Conservation (phyloP, 1,140 invertebrate genomes). For the Lucilia cuprina region DNA sequence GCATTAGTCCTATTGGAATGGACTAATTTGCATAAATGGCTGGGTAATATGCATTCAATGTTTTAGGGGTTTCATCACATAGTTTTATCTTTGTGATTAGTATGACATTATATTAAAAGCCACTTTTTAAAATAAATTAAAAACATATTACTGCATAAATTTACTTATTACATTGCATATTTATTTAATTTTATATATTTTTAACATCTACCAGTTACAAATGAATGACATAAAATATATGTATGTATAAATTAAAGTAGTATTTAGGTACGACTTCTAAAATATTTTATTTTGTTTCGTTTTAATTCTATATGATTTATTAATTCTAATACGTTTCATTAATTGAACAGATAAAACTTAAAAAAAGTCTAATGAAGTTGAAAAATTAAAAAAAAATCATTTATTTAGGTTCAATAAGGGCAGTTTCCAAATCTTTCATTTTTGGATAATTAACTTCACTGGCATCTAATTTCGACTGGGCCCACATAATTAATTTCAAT, state of each 20-base stretch:
- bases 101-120: no score
- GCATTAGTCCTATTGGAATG: no score
- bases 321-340: neutral
- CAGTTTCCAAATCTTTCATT: constrained; percentile 87
- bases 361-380: neutral
- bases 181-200: neutral
- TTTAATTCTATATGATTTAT: neutral
- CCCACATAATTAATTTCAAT: constrained; percentile 92
- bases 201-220: constrained; percentile 18
- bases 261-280: neutral
- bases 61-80: no score
- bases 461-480: constrained; percentile 92
- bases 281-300: neutral
- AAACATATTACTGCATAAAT: neutral
- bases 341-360: neutral
- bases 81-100: no score
- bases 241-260: constrained; percentile 33
- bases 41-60: no score
- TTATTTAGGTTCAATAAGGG: constrained; percentile 73
- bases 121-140: no score
- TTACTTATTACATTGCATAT: neutral
- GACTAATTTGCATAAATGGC: no score
- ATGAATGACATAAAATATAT: constrained; percentile 29
- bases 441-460: constrained; percentile 93
- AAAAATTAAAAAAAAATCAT: neutral